These are phyloP conservation scores for Pantherophis guttatus DNA, from an alignment of 2,113 vertebrate genomes.

Conservation along the genomic window DNA sequence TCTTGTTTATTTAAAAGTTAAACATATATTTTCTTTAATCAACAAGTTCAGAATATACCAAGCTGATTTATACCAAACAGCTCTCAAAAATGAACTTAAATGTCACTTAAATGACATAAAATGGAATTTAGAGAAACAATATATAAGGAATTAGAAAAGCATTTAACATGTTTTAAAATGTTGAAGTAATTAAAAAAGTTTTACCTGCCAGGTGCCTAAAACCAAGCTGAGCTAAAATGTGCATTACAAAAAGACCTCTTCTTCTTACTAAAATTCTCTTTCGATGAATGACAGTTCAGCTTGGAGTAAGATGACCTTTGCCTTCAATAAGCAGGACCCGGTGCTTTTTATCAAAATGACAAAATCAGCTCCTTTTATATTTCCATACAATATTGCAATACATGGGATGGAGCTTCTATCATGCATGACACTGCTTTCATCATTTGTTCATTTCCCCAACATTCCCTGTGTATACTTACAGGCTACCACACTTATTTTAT, in stretches of 20 bases:
- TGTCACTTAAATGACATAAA: not conserved
- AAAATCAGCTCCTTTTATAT: not conserved
- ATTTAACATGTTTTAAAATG: not conserved
- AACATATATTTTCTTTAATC: not conserved
- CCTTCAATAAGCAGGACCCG: not conserved
- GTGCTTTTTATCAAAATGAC: not conserved
- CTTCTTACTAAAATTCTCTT: not conserved
- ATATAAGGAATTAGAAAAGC: not conserved
- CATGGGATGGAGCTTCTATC: not conserved
- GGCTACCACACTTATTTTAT: not conserved
- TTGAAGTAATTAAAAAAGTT: not conserved
- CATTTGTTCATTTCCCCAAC: not conserved
- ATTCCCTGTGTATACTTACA: not conserved
- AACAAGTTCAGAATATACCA: not conserved
- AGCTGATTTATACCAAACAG: not conserved
- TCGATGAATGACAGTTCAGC: not conserved
- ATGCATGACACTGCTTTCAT: not conserved
- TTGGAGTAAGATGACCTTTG: not conserved
- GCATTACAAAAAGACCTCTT: not conserved
- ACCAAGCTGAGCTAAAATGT: not conserved
- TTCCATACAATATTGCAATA: not conserved
- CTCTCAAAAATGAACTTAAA: not conserved
- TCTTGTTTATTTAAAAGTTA: not conserved
- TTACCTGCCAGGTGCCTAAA: not conserved
- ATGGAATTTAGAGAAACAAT: not conserved